Percentiles rank a stretch among this genome's conserved stretches.
phyloP scores from a whole-genome alignment of 2,113 vertebrate species.

The Panthera uncia region DNA sequence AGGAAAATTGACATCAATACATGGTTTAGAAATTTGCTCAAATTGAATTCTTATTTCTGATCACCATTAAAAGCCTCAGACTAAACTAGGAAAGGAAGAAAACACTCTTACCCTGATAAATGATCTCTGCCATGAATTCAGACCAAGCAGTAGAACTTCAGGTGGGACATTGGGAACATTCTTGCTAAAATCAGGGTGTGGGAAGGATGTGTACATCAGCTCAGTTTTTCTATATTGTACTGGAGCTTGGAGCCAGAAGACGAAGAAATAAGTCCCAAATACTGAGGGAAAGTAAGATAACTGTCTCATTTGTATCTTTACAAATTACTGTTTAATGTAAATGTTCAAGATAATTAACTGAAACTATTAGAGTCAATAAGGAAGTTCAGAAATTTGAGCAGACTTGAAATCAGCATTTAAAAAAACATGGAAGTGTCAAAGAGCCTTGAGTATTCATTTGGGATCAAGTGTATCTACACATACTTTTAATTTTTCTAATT shows the following conservation, averaged over 20 bases:
- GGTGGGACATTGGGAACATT: background rate
- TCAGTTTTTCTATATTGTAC: background rate
- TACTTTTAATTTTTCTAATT: background rate
- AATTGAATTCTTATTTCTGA: slow-evolving; percentile 33
- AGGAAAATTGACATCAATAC: background rate
- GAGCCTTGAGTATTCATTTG: background rate
- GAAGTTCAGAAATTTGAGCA: background rate
- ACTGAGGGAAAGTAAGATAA: background rate
- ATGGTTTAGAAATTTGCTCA: slow-evolving; percentile 13
- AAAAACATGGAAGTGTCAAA: background rate
- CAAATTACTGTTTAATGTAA: background rate
- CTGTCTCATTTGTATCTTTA: background rate
- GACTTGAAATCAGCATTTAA: background rate
- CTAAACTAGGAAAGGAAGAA: slow-evolving; percentile 17
- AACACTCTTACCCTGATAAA: background rate
- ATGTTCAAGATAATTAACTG: background rate
- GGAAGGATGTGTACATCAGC: accelerated
- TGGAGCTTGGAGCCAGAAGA: background rate
- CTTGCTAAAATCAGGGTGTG: background rate
- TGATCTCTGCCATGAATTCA: background rate
- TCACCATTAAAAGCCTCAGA: background rate
- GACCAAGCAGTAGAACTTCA: background rate
- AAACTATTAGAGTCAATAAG: background rate
- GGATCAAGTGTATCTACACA: background rate
- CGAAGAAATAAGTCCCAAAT: background rate